Conservation (phyloP, 2,797 vertebrate species). For the Peromyscus nudipes region DNA sequence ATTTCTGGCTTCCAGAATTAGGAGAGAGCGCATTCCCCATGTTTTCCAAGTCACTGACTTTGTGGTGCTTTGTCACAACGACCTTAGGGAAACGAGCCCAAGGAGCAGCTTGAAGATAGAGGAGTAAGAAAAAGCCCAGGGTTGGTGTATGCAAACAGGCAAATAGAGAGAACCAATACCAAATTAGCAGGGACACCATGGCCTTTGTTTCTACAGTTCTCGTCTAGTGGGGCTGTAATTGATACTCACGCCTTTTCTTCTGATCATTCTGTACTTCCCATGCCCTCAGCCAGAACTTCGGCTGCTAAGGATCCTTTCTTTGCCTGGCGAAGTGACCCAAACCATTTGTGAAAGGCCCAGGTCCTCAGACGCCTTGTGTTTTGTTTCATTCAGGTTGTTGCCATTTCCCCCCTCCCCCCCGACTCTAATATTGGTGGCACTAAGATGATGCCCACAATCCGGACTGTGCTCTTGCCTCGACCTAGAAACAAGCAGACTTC, state of each 20-base stretch:
- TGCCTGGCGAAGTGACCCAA: neutral
- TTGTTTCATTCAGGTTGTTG: neutral
- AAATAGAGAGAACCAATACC: neutral
- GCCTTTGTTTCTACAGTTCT: neutral
- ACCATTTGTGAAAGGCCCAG: neutral
- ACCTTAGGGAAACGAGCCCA: neutral
- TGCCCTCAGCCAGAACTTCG: neutral
- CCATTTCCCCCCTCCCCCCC: neutral
- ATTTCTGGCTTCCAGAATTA: neutral
- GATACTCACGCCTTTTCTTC: neutral
- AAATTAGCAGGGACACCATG: neutral
- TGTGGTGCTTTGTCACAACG: neutral
- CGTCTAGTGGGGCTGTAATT: neutral
- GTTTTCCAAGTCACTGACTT: constrained; percentile 9
- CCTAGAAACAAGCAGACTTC: neutral
- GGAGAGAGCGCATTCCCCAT: neutral
- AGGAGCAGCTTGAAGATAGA: neutral
- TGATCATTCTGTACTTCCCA: neutral
- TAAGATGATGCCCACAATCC: neutral
- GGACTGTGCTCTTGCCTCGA: neutral
- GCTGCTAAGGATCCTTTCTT: neutral
- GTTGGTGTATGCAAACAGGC: neutral
- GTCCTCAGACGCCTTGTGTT: neutral
- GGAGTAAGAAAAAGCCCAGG: neutral
- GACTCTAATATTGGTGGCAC: neutral